These are phyloP conservation scores for Manacus vitellinus DNA, from an alignment of 2,113 vertebrate genomes.

Conservation along the genomic window DNA sequence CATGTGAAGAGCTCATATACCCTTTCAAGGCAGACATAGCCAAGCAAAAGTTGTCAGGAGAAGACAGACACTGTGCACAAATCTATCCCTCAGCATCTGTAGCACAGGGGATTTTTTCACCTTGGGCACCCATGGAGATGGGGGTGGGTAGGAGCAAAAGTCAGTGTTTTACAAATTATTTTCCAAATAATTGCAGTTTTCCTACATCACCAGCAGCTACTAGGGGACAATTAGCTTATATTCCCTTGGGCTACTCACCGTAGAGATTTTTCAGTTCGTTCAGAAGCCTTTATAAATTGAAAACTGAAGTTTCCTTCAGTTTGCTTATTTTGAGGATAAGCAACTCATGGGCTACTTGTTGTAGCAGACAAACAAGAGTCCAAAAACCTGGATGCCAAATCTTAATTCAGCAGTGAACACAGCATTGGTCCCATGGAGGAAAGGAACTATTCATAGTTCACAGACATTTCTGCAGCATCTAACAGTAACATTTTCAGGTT, in stretches of 20 bases:
- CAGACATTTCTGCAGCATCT: background rate
- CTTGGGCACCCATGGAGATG: background rate
- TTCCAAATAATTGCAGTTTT: constrained; percentile 64
- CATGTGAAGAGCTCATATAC: background rate
- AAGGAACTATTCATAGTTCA: background rate
- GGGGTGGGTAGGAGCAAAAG: background rate
- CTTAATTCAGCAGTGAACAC: background rate
- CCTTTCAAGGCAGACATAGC: background rate
- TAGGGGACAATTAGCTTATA: constrained; percentile 40
- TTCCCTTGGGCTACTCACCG: constrained; percentile 26
- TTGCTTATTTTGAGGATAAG: background rate
- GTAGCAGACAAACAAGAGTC: background rate
- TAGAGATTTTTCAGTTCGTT: constrained; percentile 51
- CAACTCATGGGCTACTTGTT: background rate
- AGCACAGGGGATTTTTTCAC: background rate
- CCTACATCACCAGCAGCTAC: constrained; percentile 49
- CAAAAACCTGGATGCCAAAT: background rate
- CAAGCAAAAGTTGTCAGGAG: background rate
- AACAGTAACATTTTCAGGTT: background rate
- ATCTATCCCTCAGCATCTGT: background rate
- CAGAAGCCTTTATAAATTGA: constrained; percentile 56
- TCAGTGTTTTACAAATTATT: constrained; percentile 47
- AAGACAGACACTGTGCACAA: background rate
- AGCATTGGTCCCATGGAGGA: background rate
- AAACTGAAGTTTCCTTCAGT: constrained; percentile 16